phyloP scores from a whole-genome alignment of 1,140 invertebrate species.

The Antheraea pernyi region DNA sequence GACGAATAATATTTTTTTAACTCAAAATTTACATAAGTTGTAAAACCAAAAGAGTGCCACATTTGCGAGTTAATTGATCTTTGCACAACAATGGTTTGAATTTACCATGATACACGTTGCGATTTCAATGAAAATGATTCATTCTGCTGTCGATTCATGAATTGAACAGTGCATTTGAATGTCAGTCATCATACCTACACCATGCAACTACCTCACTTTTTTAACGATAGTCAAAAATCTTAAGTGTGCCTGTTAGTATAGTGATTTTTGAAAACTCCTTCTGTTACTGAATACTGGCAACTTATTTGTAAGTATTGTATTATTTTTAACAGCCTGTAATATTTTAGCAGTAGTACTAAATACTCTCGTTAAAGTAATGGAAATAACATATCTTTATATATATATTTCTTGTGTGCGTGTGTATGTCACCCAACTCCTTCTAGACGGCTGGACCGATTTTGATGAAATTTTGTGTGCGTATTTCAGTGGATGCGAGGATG shows the following conservation, averaged over 20 bases:
- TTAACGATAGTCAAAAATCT: not conserved
- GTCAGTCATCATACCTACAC: not conserved
- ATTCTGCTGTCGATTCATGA: slow-evolving; percentile 1
- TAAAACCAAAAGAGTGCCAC: not conserved
- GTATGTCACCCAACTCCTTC: no score
- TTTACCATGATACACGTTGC: not conserved
- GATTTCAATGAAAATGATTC: slow-evolving; percentile 3
- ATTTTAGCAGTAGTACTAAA: not conserved
- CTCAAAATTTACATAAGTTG: not conserved
- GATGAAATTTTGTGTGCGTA: no score
- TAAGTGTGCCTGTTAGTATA: not conserved
- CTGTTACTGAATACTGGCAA: not conserved
- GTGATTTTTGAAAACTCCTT: not conserved
- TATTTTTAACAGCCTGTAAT: not conserved
- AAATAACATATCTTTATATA: no score
- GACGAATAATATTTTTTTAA: no score
- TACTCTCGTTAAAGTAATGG: no score
- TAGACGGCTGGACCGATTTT: no score
- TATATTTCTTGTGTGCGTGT: no score
- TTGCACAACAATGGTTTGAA: not conserved
- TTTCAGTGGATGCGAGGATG: no score
- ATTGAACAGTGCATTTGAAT: not conserved
- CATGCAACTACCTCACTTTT: not conserved
- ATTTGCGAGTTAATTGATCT: not conserved
- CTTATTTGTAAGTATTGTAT: not conserved